These are phyloP conservation scores for Drosophila barbarae DNA, from an alignment of 2,888 invertebrate species.

Conservation along the genomic window DNA sequence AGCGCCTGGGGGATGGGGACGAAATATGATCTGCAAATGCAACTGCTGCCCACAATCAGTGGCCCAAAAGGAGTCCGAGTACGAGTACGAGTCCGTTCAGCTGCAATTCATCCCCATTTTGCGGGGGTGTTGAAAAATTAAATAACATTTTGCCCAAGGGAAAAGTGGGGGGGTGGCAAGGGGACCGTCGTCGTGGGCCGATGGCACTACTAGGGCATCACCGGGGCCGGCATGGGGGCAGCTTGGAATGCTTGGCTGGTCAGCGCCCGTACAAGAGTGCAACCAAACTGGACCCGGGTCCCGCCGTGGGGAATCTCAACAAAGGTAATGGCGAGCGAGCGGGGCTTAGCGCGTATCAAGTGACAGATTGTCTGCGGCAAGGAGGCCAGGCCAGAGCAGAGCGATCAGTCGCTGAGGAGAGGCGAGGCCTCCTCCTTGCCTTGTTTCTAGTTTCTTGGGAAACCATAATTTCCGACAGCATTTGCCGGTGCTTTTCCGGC, in stretches of 20 bases:
- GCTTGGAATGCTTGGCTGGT: conserved; percentile 69
- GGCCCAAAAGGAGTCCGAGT: conserved; percentile 13
- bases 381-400: conserved; percentile 51
- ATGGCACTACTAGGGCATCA: conserved; percentile 77
- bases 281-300: conserved; percentile 37
- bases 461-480: conserved; percentile 64
- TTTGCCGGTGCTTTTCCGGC: conserved; percentile 16
- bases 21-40: conserved; percentile 65
- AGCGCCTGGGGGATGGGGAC: conserved; percentile 46
- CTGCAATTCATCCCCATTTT: conserved; percentile 24
- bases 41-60: conserved; percentile 37
- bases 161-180: neutral
- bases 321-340: conserved; percentile 22
- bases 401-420: conserved; percentile 21
- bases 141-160: conserved; percentile 61
- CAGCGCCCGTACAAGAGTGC: conserved; percentile 66
- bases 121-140: conserved; percentile 66
- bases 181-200: neutral
- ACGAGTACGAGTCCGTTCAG: conserved; percentile 1
- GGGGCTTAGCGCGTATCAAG: conserved; percentile 65
- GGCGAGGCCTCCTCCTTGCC: conserved; percentile 19
- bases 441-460: conserved; percentile 43
- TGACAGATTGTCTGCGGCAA: conserved; percentile 71
- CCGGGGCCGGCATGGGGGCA: conserved; percentile 29
- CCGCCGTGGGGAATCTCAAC: conserved; percentile 36